Conservation (phyloP, 2,888 invertebrate genomes). For the Trichacis sp. region DNA sequence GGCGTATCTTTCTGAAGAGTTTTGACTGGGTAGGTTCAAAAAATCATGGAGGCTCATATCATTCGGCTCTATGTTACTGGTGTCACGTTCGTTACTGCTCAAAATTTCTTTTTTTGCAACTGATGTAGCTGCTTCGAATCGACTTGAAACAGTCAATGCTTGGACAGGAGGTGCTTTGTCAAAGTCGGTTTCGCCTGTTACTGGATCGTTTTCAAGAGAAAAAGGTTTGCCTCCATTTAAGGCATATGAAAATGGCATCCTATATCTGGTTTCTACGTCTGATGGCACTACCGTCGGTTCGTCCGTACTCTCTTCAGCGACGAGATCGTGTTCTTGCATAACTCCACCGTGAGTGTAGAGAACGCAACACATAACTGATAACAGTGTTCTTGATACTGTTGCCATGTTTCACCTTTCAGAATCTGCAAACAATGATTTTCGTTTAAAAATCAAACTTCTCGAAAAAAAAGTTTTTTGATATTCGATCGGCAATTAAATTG, state of each 20-base stretch:
- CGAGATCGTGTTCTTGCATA: conserved; percentile 52
- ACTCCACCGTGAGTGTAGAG: conserved; percentile 31
- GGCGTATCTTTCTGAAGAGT: conserved; percentile 76
- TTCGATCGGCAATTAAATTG: no score
- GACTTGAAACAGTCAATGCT: conserved; percentile 57
- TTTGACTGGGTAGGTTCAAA: conserved; percentile 77
- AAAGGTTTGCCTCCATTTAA: conserved; percentile 80
- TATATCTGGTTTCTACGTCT: conserved; percentile 54
- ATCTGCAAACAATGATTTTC: neutral
- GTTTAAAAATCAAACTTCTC: no score
- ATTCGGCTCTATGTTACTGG: conserved; percentile 70
- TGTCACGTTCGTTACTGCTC: conserved; percentile 17
- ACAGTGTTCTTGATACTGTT: neutral
- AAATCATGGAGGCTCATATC: conserved; percentile 79
- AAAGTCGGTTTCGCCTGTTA: conserved; percentile 77
- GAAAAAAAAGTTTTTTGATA: no score
- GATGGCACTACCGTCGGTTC: conserved; percentile 40
- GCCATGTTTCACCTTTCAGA: neutral
- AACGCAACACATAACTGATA: neutral
- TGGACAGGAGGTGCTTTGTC: conserved; percentile 65
- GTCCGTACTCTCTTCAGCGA: conserved; percentile 55
- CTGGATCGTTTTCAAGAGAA: conserved; percentile 77
- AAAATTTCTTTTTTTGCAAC: conserved; percentile 16
- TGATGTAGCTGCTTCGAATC: conserved; percentile 44
- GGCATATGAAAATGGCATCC: conserved; percentile 61